Conservation (phyloP, 2,888 invertebrate genomes). For the Omphaloscelis lunosa region DNA sequence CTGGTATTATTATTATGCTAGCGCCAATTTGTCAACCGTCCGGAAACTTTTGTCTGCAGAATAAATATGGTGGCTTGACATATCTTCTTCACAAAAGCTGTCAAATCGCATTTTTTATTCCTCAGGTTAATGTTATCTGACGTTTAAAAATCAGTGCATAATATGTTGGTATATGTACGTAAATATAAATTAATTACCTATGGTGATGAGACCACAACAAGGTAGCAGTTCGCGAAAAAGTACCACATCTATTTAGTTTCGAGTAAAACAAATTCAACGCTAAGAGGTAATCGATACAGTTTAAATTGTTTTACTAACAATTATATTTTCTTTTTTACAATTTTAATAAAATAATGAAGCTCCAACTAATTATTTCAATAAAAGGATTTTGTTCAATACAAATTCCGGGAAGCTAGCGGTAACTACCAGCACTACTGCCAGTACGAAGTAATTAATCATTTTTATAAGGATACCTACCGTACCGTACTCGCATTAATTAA, state of each 20-base stretch:
- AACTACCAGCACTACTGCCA: neutral
- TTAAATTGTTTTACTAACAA: slow-evolving; percentile 1
- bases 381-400: slow-evolving; percentile 1
- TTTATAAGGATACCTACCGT: slow-evolving; percentile 19
- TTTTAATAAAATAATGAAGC: neutral
- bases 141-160: neutral
- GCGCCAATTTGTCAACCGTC: neutral
- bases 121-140: neutral
- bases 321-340: neutral
- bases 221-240: neutral
- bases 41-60: neutral
- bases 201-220: neutral
- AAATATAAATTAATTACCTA: too few relatives aligned
- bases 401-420: slow-evolving; percentile 17
- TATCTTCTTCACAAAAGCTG: neutral
- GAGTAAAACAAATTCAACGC: neutral
- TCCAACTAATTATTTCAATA: neutral
- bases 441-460: slow-evolving; percentile 19
- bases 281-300: neutral
- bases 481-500: slow-evolving; percentile 17
- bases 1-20: too few relatives aligned
- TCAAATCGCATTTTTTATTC: neutral
- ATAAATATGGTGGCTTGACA: too few relatives aligned
- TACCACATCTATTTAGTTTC: neutral
- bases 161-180: neutral